Evolutionary conservation across 2,888 invertebrate species (phyloP).

Genomic region (Napeogenes sylphis): DNA sequence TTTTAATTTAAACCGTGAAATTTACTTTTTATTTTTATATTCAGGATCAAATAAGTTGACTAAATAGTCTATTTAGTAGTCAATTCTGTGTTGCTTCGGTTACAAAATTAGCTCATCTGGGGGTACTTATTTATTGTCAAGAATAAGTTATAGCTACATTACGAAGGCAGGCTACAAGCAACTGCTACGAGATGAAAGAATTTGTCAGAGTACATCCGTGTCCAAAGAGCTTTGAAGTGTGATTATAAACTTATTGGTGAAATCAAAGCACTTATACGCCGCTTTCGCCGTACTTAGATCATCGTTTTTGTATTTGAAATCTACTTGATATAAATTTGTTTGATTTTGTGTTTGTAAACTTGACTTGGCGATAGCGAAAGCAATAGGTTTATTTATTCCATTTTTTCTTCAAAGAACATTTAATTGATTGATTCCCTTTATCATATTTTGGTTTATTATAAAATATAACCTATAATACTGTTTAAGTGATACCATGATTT

Average conservation of each 20-base stretch:
- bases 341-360: background rate
- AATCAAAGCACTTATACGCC: background rate
- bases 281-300: background rate
- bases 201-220: background rate
- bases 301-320: background rate
- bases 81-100: too few species aligned
- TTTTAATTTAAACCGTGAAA: background rate
- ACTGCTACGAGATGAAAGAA: conserved; percentile 1
- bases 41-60: background rate
- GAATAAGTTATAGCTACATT: too few species aligned
- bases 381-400: too few species aligned
- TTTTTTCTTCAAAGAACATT: too few species aligned
- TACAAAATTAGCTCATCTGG: too few species aligned
- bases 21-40: background rate
- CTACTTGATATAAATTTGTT: background rate
- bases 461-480: too few species aligned
- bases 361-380: background rate
- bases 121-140: too few species aligned
- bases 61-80: background rate
- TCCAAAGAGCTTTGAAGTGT: background rate
- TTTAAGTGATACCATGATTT: too few species aligned
- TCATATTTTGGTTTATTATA: too few species aligned
- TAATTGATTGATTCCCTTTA: too few species aligned
- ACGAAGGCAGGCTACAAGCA: too few species aligned
- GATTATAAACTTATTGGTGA: background rate